These are phyloP conservation scores for Siniperca scherzeri DNA, from an alignment of 2,797 vertebrate genomes.

Conservation along the genomic window DNA sequence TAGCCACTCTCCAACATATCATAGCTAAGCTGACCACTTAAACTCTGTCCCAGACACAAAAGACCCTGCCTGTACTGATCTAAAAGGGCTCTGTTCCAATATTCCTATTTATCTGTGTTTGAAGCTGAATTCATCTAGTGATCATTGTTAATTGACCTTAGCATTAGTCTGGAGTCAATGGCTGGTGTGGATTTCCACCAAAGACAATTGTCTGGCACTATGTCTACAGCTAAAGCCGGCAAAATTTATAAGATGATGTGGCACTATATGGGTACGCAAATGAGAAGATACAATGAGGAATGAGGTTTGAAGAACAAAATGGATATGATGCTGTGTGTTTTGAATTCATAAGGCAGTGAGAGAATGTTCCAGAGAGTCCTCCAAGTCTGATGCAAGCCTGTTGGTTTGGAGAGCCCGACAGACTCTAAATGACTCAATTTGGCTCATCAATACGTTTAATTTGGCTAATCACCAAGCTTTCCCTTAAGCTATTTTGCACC, in stretches of 20 bases:
- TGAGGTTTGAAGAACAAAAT: constrained; percentile 17
- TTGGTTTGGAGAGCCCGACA: constrained; percentile 37
- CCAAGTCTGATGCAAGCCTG: constrained; percentile 59
- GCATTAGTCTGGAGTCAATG: constrained; percentile 60
- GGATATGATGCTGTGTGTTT: constrained; percentile 37
- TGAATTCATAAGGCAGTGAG: constrained; percentile 45
- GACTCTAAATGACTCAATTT: constrained; percentile 61
- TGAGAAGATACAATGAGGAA: constrained; percentile 25
- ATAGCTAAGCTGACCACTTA: constrained; percentile 66
- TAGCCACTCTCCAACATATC: constrained; percentile 53
- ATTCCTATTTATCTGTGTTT: constrained; percentile 60
- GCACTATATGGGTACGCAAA: constrained; percentile 7
- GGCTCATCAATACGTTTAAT: constrained; percentile 53
- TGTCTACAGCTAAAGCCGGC: constrained; percentile 38
- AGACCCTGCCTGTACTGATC: constrained; percentile 34
- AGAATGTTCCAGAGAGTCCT: constrained; percentile 55
- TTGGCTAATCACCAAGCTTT: constrained; percentile 54
- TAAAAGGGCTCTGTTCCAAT: constrained; percentile 52
- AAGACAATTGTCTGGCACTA: constrained; percentile 51
- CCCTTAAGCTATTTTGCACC: constrained; percentile 43
- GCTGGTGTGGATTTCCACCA: constrained; percentile 49
- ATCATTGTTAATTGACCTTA: constrained; percentile 66
- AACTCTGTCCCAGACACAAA: constrained; percentile 68
- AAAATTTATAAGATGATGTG: constrained; percentile 20
- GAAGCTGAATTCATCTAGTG: constrained; percentile 63